phyloP scores from a whole-genome alignment of 1,140 invertebrate species.

The Oreohelix idahoensis region DNA sequence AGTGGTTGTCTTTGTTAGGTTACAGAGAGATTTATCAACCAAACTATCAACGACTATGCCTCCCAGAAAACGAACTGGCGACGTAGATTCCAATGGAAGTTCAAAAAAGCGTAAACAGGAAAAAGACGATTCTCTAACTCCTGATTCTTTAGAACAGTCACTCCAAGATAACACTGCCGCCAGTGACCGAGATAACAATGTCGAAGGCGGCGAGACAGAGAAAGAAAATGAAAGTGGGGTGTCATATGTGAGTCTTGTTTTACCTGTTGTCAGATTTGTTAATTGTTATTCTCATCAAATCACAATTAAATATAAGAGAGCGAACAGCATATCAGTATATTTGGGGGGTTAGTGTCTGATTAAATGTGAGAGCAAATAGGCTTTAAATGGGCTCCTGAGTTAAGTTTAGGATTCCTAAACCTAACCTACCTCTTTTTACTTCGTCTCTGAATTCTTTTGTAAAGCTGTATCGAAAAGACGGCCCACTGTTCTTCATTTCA shows the following conservation, averaged over 20 bases:
- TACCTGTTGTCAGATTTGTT: not conserved
- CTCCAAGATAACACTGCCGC: conserved; percentile 44
- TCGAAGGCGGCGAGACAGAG: conserved; percentile 27
- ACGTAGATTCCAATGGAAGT: conserved; percentile 49
- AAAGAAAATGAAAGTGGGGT: conserved; percentile 36
- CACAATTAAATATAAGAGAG: too few relatives aligned
- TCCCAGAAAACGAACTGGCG: conserved; percentile 57
- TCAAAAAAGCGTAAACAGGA: conserved; percentile 59
- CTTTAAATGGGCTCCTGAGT: too few relatives aligned
- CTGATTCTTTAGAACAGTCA: conserved; percentile 52
- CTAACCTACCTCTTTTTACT: too few relatives aligned
- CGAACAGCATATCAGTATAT: too few relatives aligned
- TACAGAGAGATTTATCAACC: too few relatives aligned
- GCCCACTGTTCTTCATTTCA: too few relatives aligned
- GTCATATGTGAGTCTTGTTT: conserved; percentile 48
- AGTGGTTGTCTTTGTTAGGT: not conserved
- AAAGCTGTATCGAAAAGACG: too few relatives aligned
- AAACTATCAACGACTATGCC: conserved; percentile 34
- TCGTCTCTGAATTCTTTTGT: too few relatives aligned
- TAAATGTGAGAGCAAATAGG: too few relatives aligned
- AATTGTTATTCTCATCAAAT: not conserved
- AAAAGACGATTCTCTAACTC: conserved; percentile 42
- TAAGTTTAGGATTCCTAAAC: too few relatives aligned
- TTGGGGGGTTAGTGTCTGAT: too few relatives aligned
- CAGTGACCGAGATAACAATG: conserved; percentile 49